Conservation (phyloP, 2,888 invertebrate species). For the Lobophora halterata region DNA sequence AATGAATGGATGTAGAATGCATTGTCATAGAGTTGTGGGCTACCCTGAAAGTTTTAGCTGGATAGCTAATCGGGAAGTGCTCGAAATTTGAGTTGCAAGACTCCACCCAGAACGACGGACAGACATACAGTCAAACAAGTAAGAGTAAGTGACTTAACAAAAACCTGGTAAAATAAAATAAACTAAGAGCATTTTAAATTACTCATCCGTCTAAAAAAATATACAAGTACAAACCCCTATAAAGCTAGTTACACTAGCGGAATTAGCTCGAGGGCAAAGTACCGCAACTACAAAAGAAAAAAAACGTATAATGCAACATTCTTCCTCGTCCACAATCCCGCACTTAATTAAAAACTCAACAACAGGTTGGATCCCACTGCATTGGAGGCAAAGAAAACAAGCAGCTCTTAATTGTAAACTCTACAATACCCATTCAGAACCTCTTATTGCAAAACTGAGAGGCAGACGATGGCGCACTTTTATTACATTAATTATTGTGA, state of each 20-base stretch:
- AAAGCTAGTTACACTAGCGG: constrained; percentile 6
- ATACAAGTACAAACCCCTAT: constrained; percentile 2
- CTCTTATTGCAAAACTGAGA: constrained; percentile 18
- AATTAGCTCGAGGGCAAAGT: constrained; percentile 39
- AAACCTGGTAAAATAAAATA: too few relatives aligned
- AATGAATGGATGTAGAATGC: too few relatives aligned
- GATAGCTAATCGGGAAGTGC: too few relatives aligned
- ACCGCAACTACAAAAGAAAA: constrained; percentile 39
- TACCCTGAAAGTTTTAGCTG: too few relatives aligned
- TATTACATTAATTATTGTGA: constrained; percentile 10
- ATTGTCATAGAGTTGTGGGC: too few relatives aligned
- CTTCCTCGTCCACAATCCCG: constrained; percentile 34
- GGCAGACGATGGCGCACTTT: constrained; percentile 14
- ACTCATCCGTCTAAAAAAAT: too few relatives aligned
- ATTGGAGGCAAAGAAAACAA: constrained; percentile 34
- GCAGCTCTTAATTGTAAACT: constrained; percentile 26
- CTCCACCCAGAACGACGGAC: too few relatives aligned
- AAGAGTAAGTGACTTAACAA: too few relatives aligned
- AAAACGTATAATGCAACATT: constrained; percentile 42
- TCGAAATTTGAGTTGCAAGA: too few relatives aligned
- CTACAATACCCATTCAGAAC: constrained; percentile 28
- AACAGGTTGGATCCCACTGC: constrained; percentile 63
- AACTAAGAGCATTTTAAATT: too few relatives aligned
- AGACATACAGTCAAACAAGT: too few relatives aligned
- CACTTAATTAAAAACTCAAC: constrained; percentile 74